Percentiles rank a stretch among this genome's conserved stretches.
phyloP scores from a whole-genome alignment of 2,797 vertebrate species.

The Gallinago stenura region DNA sequence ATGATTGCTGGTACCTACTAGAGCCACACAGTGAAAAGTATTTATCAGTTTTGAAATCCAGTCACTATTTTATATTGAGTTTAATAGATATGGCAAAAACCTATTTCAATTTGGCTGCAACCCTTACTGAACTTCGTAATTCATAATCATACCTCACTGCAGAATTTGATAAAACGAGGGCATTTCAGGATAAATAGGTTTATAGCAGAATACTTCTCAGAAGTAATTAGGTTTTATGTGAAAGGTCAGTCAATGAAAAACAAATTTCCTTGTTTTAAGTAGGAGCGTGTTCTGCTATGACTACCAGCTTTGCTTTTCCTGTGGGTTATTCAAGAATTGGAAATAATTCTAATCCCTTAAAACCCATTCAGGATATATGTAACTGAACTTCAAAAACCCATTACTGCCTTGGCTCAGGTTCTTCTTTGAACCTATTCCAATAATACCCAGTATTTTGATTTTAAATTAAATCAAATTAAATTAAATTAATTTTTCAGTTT shows the following conservation, averaged over 20 bases:
- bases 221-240: not conserved
- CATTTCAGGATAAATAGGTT: not conserved
- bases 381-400: not conserved
- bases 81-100: not conserved
- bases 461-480: not conserved
- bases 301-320: not conserved
- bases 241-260: conserved; percentile 28
- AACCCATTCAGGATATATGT: not conserved
- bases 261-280: not conserved
- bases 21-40: conserved; percentile 1
- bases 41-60: not conserved
- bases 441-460: not conserved
- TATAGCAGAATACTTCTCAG: conserved; percentile 16
- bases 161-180: not conserved
- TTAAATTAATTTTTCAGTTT: not conserved
- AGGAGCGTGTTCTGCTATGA: not conserved
- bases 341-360: not conserved
- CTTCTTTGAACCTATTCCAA: not conserved
- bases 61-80: not conserved
- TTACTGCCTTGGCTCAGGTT: not conserved
- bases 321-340: not conserved
- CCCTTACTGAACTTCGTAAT: not conserved
- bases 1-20: conserved; percentile 47
- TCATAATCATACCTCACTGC: not conserved
- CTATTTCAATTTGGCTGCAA: not conserved